Evolutionary conservation across 2,888 invertebrate genomes (phyloP).

Genomic region (Diarsia rubi): DNA sequence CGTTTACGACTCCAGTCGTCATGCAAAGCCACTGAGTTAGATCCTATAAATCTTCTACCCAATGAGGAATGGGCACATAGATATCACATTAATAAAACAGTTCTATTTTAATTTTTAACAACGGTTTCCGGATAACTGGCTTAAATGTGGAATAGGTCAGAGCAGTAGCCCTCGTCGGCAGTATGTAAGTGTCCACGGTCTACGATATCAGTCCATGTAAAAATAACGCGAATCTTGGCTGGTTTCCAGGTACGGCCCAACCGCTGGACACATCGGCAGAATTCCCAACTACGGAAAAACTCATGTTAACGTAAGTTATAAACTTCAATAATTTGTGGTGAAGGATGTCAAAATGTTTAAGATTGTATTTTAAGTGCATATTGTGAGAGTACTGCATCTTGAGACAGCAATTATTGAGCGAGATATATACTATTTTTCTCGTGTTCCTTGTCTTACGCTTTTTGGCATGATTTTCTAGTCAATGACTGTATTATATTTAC

Average conservation of each 20-base stretch:
- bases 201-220: slow-evolving; percentile 76
- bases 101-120: slow-evolving; percentile 48
- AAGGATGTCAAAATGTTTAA: background rate
- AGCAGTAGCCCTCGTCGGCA: slow-evolving; percentile 65
- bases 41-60: slow-evolving; percentile 39
- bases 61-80: slow-evolving; percentile 51
- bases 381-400: background rate
- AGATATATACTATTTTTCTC: background rate
- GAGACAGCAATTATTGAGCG: background rate
- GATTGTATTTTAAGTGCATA: background rate
- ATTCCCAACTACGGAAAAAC: slow-evolving; percentile 89
- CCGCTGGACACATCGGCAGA: slow-evolving; percentile 86
- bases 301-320: slow-evolving; percentile 86
- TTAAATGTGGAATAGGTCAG: slow-evolving; percentile 79
- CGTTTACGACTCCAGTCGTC: slow-evolving; percentile 43
- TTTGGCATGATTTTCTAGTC: background rate
- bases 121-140: slow-evolving; percentile 62
- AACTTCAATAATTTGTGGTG: slow-evolving; percentile 15
- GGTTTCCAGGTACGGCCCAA: slow-evolving; percentile 86
- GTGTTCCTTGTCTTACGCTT: background rate
- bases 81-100: slow-evolving; percentile 53
- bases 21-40: slow-evolving; percentile 17
- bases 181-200: slow-evolving; percentile 68
- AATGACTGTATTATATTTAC: background rate
- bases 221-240: slow-evolving; percentile 87